Base-by-base conservation (phyloP, 2,113 vertebrate genomes). In the Scalopus aquaticus region DNA sequence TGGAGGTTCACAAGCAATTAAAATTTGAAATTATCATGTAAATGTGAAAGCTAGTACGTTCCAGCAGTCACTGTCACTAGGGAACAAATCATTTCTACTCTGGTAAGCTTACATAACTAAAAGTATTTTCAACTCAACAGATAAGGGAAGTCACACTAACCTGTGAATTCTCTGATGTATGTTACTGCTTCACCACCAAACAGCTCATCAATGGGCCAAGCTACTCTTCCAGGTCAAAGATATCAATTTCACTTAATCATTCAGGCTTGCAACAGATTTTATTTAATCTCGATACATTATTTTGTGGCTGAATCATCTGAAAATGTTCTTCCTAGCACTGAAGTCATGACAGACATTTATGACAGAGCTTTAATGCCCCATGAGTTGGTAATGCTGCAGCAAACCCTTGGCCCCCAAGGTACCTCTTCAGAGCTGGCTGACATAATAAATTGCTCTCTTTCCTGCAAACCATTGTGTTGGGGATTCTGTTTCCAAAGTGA, bases 241-340 rank as follows among this genome's bases (percentile, higher is more conserved):
- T 32, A 46, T 19, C 28, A 83, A 17, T 94, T 93, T 94, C 39
- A 13, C 51, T 72, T 83, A 93, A 93, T 79, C 44, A 92, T 77
- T 94, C 58, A 84, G 65, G 30, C 28, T 76, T 62, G 49, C 56
- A 70, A 93, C 69, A 84, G 54, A 84, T 90, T 90, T 62, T 90
- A 78, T 92, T 82, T 87, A 74, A 79, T 78, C 28, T 49, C 13
- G 4, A 24, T 80, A 20, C 46, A 46, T 28, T 58, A 54, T 88
- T 93, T 90, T 88, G 42, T 13, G 44, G 32, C 44, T 91, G 56
- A 90, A 42, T 84, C 12, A 90, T 54, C 49, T 94, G 81, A 78
- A 92, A 92, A 67, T 46, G 64, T 19, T 70, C 19, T 92, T 76
- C 9, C 9, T 58, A 7, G 70, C 46, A 39, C 54, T 77, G 37